Evolutionary conservation across 1,140 invertebrate species (phyloP).

Genomic region (Drosophila watanabei): DNA sequence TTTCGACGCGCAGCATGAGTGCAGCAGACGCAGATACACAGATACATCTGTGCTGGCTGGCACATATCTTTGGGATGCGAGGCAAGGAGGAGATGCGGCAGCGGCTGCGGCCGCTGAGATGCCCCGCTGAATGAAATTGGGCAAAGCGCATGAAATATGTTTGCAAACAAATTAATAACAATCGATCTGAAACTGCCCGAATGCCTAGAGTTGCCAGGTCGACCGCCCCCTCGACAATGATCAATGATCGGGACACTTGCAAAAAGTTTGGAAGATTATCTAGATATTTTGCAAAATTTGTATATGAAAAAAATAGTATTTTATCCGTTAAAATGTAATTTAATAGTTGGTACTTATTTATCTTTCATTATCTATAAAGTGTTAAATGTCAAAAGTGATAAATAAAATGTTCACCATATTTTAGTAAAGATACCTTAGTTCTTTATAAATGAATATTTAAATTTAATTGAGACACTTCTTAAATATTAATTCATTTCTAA

Average conservation of each 20-base stretch:
- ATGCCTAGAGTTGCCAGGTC: conserved; percentile 25
- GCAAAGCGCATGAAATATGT: conserved; percentile 77
- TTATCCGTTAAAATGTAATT: too few species aligned
- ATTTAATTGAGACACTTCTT: neutral
- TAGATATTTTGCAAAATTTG: neutral
- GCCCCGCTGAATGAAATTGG: conserved; percentile 67
- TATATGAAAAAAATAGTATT: too few species aligned
- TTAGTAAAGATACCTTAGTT: neutral
- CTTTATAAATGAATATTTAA: too few species aligned
- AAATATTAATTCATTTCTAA: neutral
- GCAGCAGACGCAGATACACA: conserved; percentile 63
- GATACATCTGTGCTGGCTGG: conserved; percentile 45
- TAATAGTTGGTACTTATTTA: neutral
- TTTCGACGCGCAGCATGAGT: conserved; percentile 84
- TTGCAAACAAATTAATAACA: conserved; percentile 84
- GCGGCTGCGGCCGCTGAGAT: conserved; percentile 1
- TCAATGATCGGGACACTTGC: conserved; percentile 35
- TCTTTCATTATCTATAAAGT: neutral
- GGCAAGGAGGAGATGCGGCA: neutral
- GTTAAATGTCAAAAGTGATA: neutral
- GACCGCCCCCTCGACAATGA: conserved; percentile 19
- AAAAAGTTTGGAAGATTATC: neutral
- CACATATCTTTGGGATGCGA: conserved; percentile 31
- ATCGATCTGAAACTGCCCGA: conserved; percentile 72
- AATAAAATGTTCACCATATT: neutral